phyloP scores from a whole-genome alignment of 2,888 invertebrate species.

The Conus canariensis region DNA sequence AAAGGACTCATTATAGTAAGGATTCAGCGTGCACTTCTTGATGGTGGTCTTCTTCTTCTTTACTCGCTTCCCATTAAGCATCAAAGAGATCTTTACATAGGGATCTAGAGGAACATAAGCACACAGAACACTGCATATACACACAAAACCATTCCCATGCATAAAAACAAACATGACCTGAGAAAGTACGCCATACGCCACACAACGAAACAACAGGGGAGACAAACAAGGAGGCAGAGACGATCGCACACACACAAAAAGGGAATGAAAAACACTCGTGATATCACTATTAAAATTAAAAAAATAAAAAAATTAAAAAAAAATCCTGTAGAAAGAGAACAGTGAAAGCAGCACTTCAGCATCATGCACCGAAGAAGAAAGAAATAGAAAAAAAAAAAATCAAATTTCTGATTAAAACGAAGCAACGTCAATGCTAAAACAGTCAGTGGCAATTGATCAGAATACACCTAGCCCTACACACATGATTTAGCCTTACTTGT shows the following conservation, averaged over 20 bases:
- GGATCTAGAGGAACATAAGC: conserved; percentile 87
- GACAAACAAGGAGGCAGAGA: too few species aligned
- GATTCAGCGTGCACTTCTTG: conserved; percentile 99
- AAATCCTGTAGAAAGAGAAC: not conserved
- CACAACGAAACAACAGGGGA: too few species aligned
- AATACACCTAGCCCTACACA: too few species aligned
- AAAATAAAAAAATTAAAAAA: not conserved
- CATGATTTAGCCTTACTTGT: too few species aligned
- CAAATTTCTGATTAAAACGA: too few species aligned
- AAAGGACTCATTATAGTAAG: conserved; percentile 99
- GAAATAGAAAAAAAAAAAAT: too few species aligned
- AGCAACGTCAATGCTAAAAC: too few species aligned
- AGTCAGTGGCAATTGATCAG: too few species aligned
- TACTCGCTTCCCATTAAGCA: conserved; percentile 99
- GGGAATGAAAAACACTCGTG: not conserved
- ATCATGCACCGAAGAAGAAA: too few species aligned
- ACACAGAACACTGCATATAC: conserved; percentile 46
- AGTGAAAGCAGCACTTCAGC: too few species aligned
- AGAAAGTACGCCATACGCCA: not conserved
- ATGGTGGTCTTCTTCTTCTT: conserved; percentile 99
- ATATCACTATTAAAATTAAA: not conserved
- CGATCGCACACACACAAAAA: not conserved
- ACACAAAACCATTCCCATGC: not conserved
- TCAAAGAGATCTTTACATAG: conserved; percentile 99
- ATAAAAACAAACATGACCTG: not conserved